phyloP scores from a whole-genome alignment of 2,113 vertebrate genomes.

The Pelusios castaneus region DNA sequence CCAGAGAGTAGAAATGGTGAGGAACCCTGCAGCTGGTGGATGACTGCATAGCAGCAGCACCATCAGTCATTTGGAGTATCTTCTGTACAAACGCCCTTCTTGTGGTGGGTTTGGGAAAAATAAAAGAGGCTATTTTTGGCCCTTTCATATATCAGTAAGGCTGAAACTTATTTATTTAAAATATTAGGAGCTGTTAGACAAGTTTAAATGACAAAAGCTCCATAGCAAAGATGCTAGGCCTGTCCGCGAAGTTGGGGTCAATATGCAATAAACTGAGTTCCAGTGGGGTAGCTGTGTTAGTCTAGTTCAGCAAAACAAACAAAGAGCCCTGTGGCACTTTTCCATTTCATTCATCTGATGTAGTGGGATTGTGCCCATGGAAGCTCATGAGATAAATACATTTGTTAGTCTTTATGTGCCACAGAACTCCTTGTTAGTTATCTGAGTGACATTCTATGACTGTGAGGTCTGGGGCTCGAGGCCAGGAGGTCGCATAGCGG shows the following conservation, averaged over 20 bases:
- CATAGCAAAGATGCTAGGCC: rapidly evolving
- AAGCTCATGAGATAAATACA: too few species aligned
- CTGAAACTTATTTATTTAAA: not conserved
- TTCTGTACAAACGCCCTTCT: not conserved
- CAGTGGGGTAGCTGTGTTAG: too few species aligned
- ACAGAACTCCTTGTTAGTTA: not conserved
- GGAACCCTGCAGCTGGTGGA: not conserved
- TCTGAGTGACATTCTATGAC: not conserved
- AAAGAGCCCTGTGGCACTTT: too few species aligned
- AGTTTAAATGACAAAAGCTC: rapidly evolving
- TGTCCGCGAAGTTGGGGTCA: not conserved
- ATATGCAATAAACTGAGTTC: too few species aligned
- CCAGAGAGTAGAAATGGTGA: not conserved
- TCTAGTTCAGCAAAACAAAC: too few species aligned
- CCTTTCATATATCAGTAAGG: rapidly evolving
- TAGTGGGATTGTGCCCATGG: too few species aligned
- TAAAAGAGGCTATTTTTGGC: rapidly evolving
- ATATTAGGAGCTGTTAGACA: rapidly evolving
- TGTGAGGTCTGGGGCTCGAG: too few species aligned
- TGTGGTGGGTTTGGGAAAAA: not conserved
- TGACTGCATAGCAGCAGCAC: not conserved
- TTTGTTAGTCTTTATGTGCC: too few species aligned
- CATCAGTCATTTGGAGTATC: not conserved
- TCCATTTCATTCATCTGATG: too few species aligned
- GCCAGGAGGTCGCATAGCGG: too few species aligned